A percentile compares a stretch with the other conserved stretches of the same genome.
Evolutionary conservation across 2,113 vertebrate species (phyloP).

Genomic region (Gymnogyps californianus): DNA sequence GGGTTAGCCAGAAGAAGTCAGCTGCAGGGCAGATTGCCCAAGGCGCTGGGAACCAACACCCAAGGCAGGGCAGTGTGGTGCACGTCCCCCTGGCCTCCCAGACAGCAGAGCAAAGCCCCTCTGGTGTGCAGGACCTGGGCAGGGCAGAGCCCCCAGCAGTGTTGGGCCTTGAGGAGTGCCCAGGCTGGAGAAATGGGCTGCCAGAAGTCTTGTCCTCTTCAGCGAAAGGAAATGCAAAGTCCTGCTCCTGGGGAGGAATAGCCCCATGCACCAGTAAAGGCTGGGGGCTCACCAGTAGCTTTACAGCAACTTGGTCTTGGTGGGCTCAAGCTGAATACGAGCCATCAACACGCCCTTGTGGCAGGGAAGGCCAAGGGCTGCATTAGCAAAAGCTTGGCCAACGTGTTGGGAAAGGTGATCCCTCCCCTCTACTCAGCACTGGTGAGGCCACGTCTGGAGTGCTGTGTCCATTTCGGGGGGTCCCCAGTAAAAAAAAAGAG

Average conservation of each 20-base stretch:
- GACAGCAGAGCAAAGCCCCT: not conserved
- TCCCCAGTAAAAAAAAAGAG: not conserved
- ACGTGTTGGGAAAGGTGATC: not conserved
- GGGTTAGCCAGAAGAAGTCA: not conserved
- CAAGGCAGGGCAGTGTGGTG: not conserved
- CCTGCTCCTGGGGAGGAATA: not conserved
- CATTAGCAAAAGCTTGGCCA: not conserved
- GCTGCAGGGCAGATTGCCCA: not conserved
- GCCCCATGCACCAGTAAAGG: not conserved
- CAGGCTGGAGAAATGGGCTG: not conserved
- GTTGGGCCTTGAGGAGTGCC: not conserved
- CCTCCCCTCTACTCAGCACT: not conserved
- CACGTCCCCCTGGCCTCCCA: not conserved
- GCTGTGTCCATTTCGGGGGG: not conserved
- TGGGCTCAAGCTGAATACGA: not conserved
- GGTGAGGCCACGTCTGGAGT: not conserved
- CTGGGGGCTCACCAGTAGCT: not conserved
- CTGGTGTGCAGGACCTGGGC: not conserved
- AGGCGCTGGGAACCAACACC: not conserved
- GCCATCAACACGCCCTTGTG: not conserved
- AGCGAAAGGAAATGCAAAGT: not conserved
- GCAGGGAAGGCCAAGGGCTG: not conserved
- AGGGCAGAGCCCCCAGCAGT: not conserved
- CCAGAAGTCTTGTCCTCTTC: not conserved
- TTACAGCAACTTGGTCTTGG: not conserved